Conservation (phyloP, 1,140 invertebrate species). For the Camponotus floridanus region DNA sequence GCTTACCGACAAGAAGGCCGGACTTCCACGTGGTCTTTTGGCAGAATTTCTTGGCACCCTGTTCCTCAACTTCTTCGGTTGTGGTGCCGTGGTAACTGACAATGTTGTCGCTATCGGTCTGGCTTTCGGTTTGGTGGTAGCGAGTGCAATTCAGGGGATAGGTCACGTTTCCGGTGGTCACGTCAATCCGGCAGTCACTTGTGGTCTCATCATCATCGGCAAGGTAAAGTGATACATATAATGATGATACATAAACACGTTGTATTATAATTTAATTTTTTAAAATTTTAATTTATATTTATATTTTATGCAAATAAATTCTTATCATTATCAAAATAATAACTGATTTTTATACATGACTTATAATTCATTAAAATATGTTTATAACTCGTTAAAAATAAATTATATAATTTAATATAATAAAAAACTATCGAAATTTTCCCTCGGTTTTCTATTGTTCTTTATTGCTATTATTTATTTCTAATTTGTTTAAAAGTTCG, state of each 20-base stretch:
- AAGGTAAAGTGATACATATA: slow-evolving; percentile 86
- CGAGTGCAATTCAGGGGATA: slow-evolving; percentile 92
- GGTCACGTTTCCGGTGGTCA: slow-evolving; percentile 96
- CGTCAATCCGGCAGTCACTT: slow-evolving; percentile 96
- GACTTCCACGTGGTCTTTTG: slow-evolving; percentile 89
- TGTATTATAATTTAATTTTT: too few species aligned
- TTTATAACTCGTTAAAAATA: too few species aligned
- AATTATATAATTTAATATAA: too few species aligned
- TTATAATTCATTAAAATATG: too few species aligned
- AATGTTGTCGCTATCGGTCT: slow-evolving; percentile 93
- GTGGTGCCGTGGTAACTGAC: slow-evolving; percentile 89
- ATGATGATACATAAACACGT: too few species aligned
- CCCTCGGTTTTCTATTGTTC: too few species aligned
- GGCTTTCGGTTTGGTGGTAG: slow-evolving; percentile 95
- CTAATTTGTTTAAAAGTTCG: neutral
- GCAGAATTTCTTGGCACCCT: slow-evolving; percentile 95
- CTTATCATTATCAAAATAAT: too few species aligned
- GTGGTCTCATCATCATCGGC: slow-evolving; percentile 92
- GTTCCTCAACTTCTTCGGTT: slow-evolving; percentile 94
- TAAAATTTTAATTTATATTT: too few species aligned
- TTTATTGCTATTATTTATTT: neutral
- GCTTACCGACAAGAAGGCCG: slow-evolving; percentile 88
- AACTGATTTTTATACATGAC: too few species aligned
- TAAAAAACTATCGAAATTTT: too few species aligned
- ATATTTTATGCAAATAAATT: too few species aligned